Evolutionary conservation across 2,113 vertebrate genomes (phyloP).

Genomic region (Patagioenas fasciata): DNA sequence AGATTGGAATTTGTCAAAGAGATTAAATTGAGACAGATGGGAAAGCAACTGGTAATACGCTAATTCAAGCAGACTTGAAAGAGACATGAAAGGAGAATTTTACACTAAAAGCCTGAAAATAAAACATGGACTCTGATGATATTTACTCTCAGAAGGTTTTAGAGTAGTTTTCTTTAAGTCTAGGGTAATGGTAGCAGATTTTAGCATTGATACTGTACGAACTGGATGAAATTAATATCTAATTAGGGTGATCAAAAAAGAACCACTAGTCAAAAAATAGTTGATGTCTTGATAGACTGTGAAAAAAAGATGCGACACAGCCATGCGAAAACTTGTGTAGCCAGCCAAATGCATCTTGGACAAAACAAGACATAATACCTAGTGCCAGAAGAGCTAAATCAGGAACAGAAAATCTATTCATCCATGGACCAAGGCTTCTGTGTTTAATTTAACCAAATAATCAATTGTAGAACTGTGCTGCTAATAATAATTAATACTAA

Average conservation of each 20-base stretch:
- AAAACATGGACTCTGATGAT: conserved; percentile 25
- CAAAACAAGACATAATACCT: conserved; percentile 21
- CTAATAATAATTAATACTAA: conserved; percentile 10
- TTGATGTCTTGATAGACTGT: conserved; percentile 22
- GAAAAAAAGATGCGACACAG: neutral
- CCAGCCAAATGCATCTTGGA: conserved; percentile 39
- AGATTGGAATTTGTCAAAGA: conserved; percentile 61
- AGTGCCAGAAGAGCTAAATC: conserved; percentile 35
- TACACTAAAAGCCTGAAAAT: conserved; percentile 47
- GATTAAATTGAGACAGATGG: conserved; percentile 50
- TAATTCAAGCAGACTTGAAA: conserved; percentile 66
- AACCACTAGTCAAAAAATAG: conserved; percentile 8
- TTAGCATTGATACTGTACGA: neutral
- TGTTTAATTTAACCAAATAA: neutral
- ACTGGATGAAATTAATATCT: neutral
- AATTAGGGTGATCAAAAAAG: conserved; percentile 13
- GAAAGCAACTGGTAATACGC: conserved; percentile 43
- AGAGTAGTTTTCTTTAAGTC: conserved; percentile 5
- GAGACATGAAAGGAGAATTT: conserved; percentile 49
- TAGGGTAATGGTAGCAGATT: neutral
- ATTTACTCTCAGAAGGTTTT: conserved; percentile 22
- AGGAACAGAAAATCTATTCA: conserved; percentile 5
- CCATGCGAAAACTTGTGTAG: neutral
- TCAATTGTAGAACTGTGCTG: neutral
- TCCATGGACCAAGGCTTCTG: neutral